A percentile compares a stretch with the other conserved stretches of the same genome.
phyloP scores from a whole-genome alignment of 2,797 vertebrate genomes.

The Hyperoplus lanceolatus region DNA sequence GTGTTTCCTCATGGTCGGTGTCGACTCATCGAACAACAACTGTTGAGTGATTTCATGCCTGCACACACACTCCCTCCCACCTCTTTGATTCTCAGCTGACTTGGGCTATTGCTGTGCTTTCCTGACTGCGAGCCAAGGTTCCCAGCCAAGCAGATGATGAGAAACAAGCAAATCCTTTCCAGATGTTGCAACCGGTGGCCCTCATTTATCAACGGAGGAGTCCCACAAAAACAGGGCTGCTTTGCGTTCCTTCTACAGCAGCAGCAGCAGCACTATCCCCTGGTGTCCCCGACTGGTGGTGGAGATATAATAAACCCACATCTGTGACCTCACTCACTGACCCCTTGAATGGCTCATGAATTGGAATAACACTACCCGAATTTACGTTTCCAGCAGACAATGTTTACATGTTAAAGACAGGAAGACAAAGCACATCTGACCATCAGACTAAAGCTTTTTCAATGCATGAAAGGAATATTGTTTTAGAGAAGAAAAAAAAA shows the following conservation, averaged over 20 bases:
- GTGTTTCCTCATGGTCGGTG: conserved; percentile 61
- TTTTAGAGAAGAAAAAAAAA: conserved; percentile 29
- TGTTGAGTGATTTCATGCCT: conserved; percentile 45
- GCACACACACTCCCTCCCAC: conserved; percentile 32
- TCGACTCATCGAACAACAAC: conserved; percentile 62
- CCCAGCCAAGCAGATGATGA: conserved; percentile 72
- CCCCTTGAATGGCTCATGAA: conserved; percentile 30
- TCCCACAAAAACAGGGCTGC: conserved; percentile 41
- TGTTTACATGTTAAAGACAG: conserved; percentile 38
- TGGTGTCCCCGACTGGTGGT: conserved; percentile 27
- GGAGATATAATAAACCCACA: conserved; percentile 44
- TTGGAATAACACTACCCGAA: conserved; percentile 49
- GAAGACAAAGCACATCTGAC: conserved; percentile 25
- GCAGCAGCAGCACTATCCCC: conserved; percentile 21
- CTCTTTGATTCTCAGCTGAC: conserved; percentile 60
- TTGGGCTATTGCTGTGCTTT: conserved; percentile 48
- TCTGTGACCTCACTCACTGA: conserved; percentile 33
- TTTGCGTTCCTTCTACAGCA: conserved; percentile 61
- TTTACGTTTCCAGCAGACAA: conserved; percentile 11
- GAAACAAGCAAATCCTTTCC: conserved; percentile 80
- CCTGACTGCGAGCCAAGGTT: conserved; percentile 69
- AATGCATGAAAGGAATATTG: conserved; percentile 33
- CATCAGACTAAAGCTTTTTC: conserved; percentile 22
- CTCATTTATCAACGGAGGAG: conserved; percentile 50
- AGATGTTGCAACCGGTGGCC: conserved; percentile 73